A percentile compares a stretch with the other conserved stretches of the same genome.
These are phyloP conservation scores for Lepidothrix coronata DNA, from an alignment of 2,113 vertebrate genomes.

Conservation along the genomic window DNA sequence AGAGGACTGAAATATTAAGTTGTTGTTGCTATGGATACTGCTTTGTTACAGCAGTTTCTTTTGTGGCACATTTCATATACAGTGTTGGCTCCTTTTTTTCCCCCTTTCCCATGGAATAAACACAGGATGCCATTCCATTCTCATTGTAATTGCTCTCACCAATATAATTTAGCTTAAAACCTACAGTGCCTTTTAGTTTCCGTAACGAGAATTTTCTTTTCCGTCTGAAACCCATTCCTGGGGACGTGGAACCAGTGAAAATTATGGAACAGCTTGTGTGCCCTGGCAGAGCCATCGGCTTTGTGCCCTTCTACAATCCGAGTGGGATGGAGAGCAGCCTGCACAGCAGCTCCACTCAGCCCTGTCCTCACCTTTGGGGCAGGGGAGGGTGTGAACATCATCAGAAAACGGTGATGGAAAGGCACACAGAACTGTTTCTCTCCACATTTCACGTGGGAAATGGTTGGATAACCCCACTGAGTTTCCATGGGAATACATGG, in stretches of 20 bases:
- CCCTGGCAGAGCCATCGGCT: background rate
- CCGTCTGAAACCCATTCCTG: background rate
- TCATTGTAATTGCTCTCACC: constrained; percentile 41
- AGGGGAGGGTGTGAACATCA: background rate
- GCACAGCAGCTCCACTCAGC: background rate
- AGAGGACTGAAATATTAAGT: constrained; percentile 98
- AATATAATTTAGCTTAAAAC: constrained; percentile 49
- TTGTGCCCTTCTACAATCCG: background rate
- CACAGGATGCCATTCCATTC: constrained; percentile 30
- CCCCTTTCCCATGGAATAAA: constrained; percentile 57
- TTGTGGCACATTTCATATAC: constrained; percentile 78
- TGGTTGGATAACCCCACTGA: background rate
- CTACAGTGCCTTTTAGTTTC: constrained; percentile 11
- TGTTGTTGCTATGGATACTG: constrained; percentile 96
- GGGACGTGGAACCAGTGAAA: background rate
- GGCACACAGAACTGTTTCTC: background rate
- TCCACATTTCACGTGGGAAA: fast-evolving
- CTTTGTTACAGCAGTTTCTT: constrained; percentile 89
- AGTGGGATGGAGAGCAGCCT: background rate
- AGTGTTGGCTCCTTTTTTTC: background rate
- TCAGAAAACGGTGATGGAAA: background rate
- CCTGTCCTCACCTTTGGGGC: background rate
- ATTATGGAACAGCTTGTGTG: background rate
- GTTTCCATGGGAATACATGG: fast-evolving
- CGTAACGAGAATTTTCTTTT: constrained; percentile 12